A percentile compares a stretch with the other conserved stretches of the same genome.
Evolutionary conservation across 1,140 invertebrate species (phyloP).

Genomic region (Drosophila carrolli): DNA sequence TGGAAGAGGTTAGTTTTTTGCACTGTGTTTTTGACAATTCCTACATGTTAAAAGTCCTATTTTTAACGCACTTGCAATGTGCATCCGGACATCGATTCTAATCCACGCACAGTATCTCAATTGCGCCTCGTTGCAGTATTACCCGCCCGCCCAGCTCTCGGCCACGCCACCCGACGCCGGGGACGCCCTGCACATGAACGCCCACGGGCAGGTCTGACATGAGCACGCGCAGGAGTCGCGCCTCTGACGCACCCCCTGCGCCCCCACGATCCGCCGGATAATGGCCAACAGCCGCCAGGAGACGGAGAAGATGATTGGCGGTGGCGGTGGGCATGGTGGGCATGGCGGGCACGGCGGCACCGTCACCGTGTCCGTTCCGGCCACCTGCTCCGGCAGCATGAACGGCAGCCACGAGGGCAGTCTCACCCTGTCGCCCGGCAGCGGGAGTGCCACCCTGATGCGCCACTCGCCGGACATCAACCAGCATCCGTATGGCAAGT

Average conservation of each 20-base stretch:
- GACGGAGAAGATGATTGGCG: slow-evolving; percentile 80
- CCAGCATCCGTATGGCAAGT: slow-evolving; percentile 80
- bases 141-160: slow-evolving; percentile 90
- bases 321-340: slow-evolving; percentile 35
- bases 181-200: slow-evolving; percentile 89
- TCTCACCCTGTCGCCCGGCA: slow-evolving; percentile 62
- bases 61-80: slow-evolving; percentile 50
- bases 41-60: slow-evolving; percentile 15
- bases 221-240: slow-evolving; percentile 84
- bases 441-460: slow-evolving; percentile 74
- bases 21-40: neutral
- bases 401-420: slow-evolving; percentile 64
- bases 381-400: slow-evolving; percentile 40
- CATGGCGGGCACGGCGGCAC: slow-evolving; percentile 27
- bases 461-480: slow-evolving; percentile 80
- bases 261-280: slow-evolving; percentile 82
- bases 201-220: slow-evolving; percentile 85
- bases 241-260: slow-evolving; percentile 84
- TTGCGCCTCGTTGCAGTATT: slow-evolving; percentile 88
- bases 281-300: slow-evolving; percentile 84
- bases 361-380: slow-evolving; percentile 23
- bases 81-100: slow-evolving; percentile 23
- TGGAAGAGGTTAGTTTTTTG: neutral
- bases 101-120: slow-evolving; percentile 76
- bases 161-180: slow-evolving; percentile 87